Percentiles rank a stretch among this genome's conserved stretches.
phyloP scores from a whole-genome alignment of 2,797 vertebrate species.

The Coluber constrictor region DNA sequence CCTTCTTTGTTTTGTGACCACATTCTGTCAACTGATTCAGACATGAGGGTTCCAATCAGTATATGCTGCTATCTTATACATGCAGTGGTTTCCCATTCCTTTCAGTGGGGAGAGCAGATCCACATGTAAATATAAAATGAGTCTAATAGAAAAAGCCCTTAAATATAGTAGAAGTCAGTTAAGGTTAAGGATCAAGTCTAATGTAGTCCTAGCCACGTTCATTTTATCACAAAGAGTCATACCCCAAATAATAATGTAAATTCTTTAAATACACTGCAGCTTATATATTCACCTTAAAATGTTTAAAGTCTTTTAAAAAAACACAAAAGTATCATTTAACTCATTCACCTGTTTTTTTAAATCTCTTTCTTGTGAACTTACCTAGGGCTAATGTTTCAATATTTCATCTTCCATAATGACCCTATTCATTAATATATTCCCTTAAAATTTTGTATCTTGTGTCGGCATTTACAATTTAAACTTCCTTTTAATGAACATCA shows the following conservation, averaged over 20 bases:
- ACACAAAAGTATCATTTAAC: slow-evolving; percentile 31
- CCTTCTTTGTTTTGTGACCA: background rate
- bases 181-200: background rate
- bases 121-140: background rate
- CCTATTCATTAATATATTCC: background rate
- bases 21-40: background rate
- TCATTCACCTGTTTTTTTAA: slow-evolving; percentile 33
- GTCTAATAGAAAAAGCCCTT: background rate
- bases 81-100: background rate
- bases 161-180: background rate
- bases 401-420: slow-evolving; percentile 22
- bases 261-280: slow-evolving; percentile 38
- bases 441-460: slow-evolving; percentile 19
- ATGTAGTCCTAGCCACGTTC: background rate
- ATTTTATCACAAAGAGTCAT: background rate
- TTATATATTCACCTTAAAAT: slow-evolving; percentile 52
- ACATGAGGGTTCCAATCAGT: background rate
- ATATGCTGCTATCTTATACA: background rate
- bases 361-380: slow-evolving; percentile 19
- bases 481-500: slow-evolving; percentile 33
- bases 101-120: background rate
- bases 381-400: slow-evolving; percentile 3
- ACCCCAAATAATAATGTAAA: slow-evolving; percentile 24
- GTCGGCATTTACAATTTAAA: slow-evolving; percentile 26
- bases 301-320: slow-evolving; percentile 22